Conservation (phyloP, 2,888 invertebrate genomes). For the Erannis defoliaria region DNA sequence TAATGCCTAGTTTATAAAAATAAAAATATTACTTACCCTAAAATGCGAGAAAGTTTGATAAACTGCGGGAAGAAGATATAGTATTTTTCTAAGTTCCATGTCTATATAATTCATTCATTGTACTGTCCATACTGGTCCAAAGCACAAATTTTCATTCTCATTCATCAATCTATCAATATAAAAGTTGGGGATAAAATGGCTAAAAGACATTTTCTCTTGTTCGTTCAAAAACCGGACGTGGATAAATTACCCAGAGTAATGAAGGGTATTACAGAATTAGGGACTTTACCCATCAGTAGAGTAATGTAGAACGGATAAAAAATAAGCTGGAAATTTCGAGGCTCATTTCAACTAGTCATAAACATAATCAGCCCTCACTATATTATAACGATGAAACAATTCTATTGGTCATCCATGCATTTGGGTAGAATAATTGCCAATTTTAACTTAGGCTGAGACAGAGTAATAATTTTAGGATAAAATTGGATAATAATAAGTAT, state of each 20-base stretch:
- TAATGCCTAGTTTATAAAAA: too few relatives aligned
- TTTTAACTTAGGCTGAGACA: too few relatives aligned
- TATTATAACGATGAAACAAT: too few relatives aligned
- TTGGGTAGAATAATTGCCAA: too few relatives aligned
- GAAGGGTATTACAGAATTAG: constrained; percentile 9
- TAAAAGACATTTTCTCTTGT: constrained; percentile 19
- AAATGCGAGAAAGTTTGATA: neutral
- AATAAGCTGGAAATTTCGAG: neutral
- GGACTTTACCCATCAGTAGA: neutral
- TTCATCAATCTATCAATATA: constrained; percentile 22
- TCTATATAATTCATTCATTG: neutral
- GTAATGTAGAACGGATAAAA: neutral
- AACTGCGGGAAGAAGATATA: too few relatives aligned
- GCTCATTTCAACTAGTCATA: too few relatives aligned
- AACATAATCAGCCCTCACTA: too few relatives aligned
- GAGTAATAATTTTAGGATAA: too few relatives aligned
- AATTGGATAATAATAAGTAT: too few relatives aligned
- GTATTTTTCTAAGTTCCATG: neutral
- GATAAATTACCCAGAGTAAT: constrained; percentile 16
- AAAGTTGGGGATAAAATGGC: constrained; percentile 15
- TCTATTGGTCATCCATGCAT: too few relatives aligned
- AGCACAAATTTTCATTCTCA: constrained; percentile 10
- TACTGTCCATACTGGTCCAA: constrained; percentile 1
- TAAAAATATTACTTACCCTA: neutral
- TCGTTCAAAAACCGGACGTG: constrained; percentile 1